phyloP scores from a whole-genome alignment of 2,888 invertebrate genomes.

The Sphaerophoria rueppellii region DNA sequence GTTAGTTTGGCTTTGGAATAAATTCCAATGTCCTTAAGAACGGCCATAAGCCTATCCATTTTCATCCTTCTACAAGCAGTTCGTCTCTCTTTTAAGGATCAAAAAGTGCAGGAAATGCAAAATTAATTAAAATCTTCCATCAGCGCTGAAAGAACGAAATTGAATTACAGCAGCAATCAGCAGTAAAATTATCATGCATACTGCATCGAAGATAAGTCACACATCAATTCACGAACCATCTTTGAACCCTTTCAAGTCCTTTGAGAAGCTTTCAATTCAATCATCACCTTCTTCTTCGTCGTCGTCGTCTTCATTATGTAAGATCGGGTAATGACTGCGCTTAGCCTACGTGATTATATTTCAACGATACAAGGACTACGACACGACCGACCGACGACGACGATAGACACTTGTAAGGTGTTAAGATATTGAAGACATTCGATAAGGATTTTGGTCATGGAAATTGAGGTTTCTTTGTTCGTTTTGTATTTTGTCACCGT shows the following conservation, averaged over 20 bases:
- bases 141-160: neutral
- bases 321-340: neutral
- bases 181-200: conserved; percentile 45
- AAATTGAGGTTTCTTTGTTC: conserved; percentile 29
- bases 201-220: conserved; percentile 23
- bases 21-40: no score
- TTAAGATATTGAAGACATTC: conserved; percentile 16
- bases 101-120: conserved; percentile 31
- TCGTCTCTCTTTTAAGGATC: neutral
- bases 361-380: conserved; percentile 1
- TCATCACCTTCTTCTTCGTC: no score
- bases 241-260: conserved; percentile 15
- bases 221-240: conserved; percentile 21
- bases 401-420: neutral
- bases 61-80: neutral
- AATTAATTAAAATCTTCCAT: conserved; percentile 57
- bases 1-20: conserved; percentile 11
- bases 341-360: conserved; percentile 23
- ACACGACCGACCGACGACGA: neutral
- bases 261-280: no score
- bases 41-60: neutral
- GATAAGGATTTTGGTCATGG: conserved; percentile 25
- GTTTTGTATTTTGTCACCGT: neutral
- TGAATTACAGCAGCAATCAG: conserved; percentile 41
- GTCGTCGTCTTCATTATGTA: neutral